Percentiles rank a stretch among this genome's conserved stretches.
These are phyloP conservation scores for Eonycteris spelaea DNA, from an alignment of 2,113 vertebrate genomes.

Conservation along the genomic window DNA sequence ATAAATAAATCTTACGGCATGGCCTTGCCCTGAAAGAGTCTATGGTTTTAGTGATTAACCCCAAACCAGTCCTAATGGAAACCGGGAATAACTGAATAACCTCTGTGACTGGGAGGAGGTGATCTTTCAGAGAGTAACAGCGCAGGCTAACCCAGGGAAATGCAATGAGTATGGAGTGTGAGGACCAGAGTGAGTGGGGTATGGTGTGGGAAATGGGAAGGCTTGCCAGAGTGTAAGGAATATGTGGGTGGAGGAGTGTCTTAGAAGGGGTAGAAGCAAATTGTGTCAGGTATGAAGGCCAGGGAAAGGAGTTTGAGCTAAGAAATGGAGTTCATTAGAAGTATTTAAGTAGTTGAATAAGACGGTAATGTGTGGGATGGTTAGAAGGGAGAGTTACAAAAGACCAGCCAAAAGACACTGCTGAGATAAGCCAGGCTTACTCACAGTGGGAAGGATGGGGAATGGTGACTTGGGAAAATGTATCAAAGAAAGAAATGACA, in stretches of 20 bases:
- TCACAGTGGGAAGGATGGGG: background rate
- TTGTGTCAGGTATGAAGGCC: background rate
- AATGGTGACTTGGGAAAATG: background rate
- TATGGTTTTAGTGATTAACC: background rate
- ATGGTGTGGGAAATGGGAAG: background rate
- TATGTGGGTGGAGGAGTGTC: background rate
- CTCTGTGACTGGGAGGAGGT: background rate
- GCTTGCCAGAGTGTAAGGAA: background rate
- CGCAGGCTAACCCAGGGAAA: background rate
- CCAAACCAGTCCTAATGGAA: background rate
- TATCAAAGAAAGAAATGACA: background rate
- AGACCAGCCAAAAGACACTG: background rate
- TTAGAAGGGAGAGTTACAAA: slow-evolving; percentile 1
- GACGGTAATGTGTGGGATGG: background rate
- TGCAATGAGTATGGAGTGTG: background rate
- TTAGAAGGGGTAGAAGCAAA: background rate
- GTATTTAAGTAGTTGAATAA: background rate
- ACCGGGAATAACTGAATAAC: background rate
- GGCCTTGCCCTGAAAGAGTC: background rate
- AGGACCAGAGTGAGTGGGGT: fast-evolving
- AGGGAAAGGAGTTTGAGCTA: background rate
- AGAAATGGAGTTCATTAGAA: background rate
- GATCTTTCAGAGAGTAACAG: background rate
- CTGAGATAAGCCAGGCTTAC: background rate
- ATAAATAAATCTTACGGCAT: background rate